Evolutionary conservation across 1,140 invertebrate genomes (phyloP).

Genomic region (Leptinotarsa defecta): DNA sequence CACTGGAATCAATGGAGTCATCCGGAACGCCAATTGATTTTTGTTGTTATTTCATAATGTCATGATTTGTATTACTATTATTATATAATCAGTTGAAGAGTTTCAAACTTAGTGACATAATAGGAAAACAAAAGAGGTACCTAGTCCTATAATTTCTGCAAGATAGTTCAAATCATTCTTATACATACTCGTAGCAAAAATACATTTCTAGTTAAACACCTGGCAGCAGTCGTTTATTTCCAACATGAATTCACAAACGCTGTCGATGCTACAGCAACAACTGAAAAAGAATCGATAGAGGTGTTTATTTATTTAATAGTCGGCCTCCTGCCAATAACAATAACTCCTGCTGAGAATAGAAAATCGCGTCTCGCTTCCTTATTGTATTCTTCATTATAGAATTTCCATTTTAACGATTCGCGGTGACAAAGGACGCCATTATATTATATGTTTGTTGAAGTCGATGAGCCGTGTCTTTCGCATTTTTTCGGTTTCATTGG

Average conservation of each 20-base stretch:
- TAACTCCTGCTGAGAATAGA: conserved; percentile 2
- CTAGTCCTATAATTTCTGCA: too few relatives aligned
- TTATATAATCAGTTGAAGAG: too few relatives aligned
- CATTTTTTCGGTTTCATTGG: conserved; percentile 1
- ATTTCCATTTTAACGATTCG: conserved; percentile 1
- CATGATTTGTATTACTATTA: too few relatives aligned
- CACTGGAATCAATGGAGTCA: too few relatives aligned
- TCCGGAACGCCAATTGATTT: too few relatives aligned
- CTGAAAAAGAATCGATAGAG: not conserved
- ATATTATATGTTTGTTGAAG: not conserved
- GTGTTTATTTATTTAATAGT: not conserved
- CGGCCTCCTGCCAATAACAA: not conserved
- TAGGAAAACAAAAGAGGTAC: too few relatives aligned
- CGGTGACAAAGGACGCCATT: conserved; percentile 1
- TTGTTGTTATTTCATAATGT: too few relatives aligned
- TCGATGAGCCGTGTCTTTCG: not conserved
- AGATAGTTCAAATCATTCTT: not conserved
- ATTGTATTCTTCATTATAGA: conserved; percentile 7
- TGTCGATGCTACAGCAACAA: not conserved
- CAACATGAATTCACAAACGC: not conserved
- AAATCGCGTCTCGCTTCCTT: not conserved
- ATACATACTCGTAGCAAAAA: not conserved
- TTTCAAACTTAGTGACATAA: too few relatives aligned
- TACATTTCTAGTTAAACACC: not conserved
- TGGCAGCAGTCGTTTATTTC: not conserved